These are phyloP conservation scores for Trachurus trachurus DNA, from an alignment of 2,797 vertebrate genomes.

Conservation along the genomic window DNA sequence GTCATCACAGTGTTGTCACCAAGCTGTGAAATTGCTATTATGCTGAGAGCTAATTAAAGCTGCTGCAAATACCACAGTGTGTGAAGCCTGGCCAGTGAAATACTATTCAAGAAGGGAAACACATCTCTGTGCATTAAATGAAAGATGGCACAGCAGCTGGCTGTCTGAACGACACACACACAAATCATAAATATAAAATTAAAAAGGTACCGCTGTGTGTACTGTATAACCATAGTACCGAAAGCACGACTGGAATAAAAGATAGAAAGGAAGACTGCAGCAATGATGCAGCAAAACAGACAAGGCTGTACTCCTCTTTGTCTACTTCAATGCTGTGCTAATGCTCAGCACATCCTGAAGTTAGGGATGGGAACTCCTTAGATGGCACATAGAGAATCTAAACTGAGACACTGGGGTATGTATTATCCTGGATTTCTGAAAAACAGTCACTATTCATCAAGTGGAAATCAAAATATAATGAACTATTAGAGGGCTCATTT, in stretches of 20 bases:
- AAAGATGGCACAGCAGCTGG: not conserved
- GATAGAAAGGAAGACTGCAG: constrained; percentile 52
- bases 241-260: not conserved
- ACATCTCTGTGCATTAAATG: not conserved
- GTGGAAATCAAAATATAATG: not conserved
- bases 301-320: constrained; percentile 20
- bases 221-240: constrained; percentile 1
- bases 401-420: not conserved
- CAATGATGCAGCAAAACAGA: constrained; percentile 67
- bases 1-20: constrained; percentile 23
- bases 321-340: constrained; percentile 6
- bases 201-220: not conserved
- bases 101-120: constrained; percentile 18
- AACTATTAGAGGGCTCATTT: not conserved
- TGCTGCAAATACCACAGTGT: constrained; percentile 4
- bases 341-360: constrained; percentile 38
- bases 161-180: constrained; percentile 2
- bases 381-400: constrained; percentile 3
- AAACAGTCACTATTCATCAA: not conserved
- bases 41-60: constrained; percentile 50
- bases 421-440: not conserved
- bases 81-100: constrained; percentile 15
- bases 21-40: constrained; percentile 39
- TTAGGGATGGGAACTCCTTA: constrained; percentile 7
- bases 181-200: not conserved